phyloP scores from a whole-genome alignment of 2,113 vertebrate species.

The Vimba vimba region DNA sequence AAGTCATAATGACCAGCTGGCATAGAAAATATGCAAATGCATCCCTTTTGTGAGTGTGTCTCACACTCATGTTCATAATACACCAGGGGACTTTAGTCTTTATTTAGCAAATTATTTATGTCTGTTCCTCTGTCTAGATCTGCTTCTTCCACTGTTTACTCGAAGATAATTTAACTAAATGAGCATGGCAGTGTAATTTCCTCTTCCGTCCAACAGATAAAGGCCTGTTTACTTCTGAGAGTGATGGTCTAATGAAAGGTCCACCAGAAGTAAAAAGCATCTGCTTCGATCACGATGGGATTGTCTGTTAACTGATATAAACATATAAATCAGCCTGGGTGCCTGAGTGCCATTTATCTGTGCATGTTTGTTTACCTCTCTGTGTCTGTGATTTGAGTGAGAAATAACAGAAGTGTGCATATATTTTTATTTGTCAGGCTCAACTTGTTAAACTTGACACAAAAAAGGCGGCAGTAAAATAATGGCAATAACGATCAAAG shows the following conservation, averaged over 20 bases:
- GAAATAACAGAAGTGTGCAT: neutral
- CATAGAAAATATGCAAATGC: conserved; percentile 22
- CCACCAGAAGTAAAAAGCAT: neutral
- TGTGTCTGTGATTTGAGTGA: neutral
- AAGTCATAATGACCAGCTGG: neutral
- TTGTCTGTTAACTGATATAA: neutral
- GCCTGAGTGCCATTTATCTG: neutral
- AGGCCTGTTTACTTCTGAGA: conserved; percentile 26
- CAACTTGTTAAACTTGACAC: neutral
- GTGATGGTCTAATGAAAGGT: neutral
- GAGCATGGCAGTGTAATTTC: conserved; percentile 25
- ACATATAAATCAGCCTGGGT: neutral
- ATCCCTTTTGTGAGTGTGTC: neutral
- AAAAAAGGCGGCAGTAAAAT: too few species aligned
- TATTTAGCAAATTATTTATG: conserved; percentile 20
- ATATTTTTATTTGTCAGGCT: neutral
- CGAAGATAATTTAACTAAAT: neutral
- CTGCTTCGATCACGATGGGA: neutral
- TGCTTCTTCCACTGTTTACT: conserved; percentile 24
- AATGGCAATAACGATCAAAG: too few species aligned
- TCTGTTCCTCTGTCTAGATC: conserved; percentile 6
- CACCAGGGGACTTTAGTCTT: conserved; percentile 15
- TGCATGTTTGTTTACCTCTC: neutral
- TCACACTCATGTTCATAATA: neutral
- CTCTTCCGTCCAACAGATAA: conserved; percentile 1